Evolutionary conservation across 2,888 invertebrate genomes (phyloP).

Genomic region (Aromia moschata): DNA sequence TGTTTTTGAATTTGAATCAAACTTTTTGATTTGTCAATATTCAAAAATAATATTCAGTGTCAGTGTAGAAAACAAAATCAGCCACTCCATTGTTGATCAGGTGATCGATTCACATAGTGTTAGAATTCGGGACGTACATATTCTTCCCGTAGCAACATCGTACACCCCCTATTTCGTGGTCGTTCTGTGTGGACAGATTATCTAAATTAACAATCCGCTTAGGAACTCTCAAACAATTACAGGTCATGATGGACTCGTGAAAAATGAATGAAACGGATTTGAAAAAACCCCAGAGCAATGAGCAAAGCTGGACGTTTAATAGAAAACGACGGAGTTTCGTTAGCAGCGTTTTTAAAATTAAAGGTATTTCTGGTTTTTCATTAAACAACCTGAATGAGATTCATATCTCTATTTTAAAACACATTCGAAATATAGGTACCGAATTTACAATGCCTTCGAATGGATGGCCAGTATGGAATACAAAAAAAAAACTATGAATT

Average conservation of each 20-base stretch:
- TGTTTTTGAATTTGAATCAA: too few relatives aligned
- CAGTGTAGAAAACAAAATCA: too few relatives aligned
- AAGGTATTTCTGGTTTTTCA: constrained; percentile 13
- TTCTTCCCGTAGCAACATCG: too few relatives aligned
- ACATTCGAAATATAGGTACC: constrained; percentile 3
- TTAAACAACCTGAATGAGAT: constrained; percentile 13
- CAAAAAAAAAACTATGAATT: too few relatives aligned
- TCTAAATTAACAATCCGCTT: constrained; percentile 47
- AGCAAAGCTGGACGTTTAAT: constrained; percentile 28
- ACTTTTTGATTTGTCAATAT: too few relatives aligned
- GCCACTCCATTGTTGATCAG: too few relatives aligned
- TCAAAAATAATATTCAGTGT: too few relatives aligned
- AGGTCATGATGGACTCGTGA: constrained; percentile 45
- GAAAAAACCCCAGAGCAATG: constrained; percentile 36
- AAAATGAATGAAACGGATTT: constrained; percentile 46
- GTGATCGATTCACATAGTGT: too few relatives aligned
- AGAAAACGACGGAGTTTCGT: constrained; percentile 29
- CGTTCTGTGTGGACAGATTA: constrained; percentile 31
- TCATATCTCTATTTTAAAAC: constrained; percentile 15
- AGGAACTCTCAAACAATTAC: constrained; percentile 43
- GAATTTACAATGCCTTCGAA: not conserved
- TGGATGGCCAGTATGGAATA: too few relatives aligned
- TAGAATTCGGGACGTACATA: too few relatives aligned
- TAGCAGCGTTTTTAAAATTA: constrained; percentile 15
- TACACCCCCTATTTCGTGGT: constrained; percentile 1